Base-by-base conservation (phyloP, 2,113 vertebrate species). In the Etheostoma cragini region DNA sequence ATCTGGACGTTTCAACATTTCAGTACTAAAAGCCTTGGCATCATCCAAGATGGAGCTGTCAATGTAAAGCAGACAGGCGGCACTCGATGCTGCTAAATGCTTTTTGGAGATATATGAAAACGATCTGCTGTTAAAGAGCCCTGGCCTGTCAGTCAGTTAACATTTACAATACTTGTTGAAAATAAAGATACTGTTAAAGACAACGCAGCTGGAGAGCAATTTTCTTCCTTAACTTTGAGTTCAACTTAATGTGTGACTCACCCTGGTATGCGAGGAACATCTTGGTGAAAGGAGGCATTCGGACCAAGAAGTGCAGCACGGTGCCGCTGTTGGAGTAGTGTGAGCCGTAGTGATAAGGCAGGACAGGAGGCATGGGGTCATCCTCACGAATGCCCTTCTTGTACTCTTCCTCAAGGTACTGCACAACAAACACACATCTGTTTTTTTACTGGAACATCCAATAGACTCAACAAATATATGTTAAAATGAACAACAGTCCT, bases 231-330 rank as follows among this genome's bases (percentile, higher is more conserved):
- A 1, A 54, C 8, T 45, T 52, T 15, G 2, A 57, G 0, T 0
- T 19, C 68, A 17, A 22, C 14, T n/a, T 26, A 1, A 52, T 0
- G n/a, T 26, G 47, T 5, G 35, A 80, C 90, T 91, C 75, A 99
- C 98, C 98, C 95, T 99, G 98, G 79, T 99, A 99, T 30, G 98
- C 97, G 54, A 99, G 95, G 81, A 99, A 99, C 98, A 99, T 99
- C 89, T 98, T 99, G 38, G 98, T 99, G 87, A 99, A 99, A 19
- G 98, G 98, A 8, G 98, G 98, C 96, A 99, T 96, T 66, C 98
- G 95, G 85, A 99, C 98, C 72, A 99, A 92, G 93, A 99, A 99
- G 93, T 99, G 98, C 38, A 99, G 96, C 67, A 99, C 97, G 0
- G 98, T 99, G 86, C 98, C 98, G 3, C 98, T 99, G 94, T 99